Evolutionary conservation across 2,113 vertebrate genomes (phyloP).

Genomic region (Coryphaenoides rupestris): DNA sequence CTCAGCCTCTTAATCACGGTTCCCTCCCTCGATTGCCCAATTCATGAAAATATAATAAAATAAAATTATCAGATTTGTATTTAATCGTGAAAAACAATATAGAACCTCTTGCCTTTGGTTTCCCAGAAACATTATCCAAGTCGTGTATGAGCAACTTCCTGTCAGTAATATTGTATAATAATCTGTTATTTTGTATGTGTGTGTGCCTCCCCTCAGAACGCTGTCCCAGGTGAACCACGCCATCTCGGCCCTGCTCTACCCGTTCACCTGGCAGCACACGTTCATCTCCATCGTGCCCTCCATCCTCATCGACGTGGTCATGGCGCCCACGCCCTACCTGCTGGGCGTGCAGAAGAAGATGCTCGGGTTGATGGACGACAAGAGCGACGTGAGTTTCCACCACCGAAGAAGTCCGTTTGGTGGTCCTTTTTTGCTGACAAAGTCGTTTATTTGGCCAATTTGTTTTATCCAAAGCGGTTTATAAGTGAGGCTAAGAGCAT

Average conservation of each 20-base stretch:
- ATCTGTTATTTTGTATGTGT: no score
- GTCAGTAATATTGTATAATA: no score
- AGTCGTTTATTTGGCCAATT: background rate
- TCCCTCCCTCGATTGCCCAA: no score
- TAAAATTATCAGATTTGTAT: no score
- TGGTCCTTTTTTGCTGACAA: background rate
- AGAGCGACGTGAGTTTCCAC: constrained; percentile 66
- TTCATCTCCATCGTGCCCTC: constrained; percentile 91
- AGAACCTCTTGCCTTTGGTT: no score
- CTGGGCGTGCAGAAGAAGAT: constrained; percentile 86
- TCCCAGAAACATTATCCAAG: no score
- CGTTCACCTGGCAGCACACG: constrained; percentile 96
- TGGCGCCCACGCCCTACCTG: constrained; percentile 93
- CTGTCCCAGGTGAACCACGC: constrained; percentile 92
- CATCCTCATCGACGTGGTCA: constrained; percentile 87
- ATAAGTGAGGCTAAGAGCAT: background rate
- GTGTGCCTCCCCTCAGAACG: constrained; percentile 64
- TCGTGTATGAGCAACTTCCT: no score
- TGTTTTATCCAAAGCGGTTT: no score
- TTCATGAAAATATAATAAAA: no score
- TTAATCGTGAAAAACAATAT: no score
- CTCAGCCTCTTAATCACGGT: no score
- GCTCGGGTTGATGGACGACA: constrained; percentile 75
- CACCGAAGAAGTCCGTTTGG: no score
- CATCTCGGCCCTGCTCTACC: constrained; percentile 88